Evolutionary conservation across 2,113 vertebrate species (phyloP), one percentile per base, ranked within the genome.

Genomic region (Aldabrachelys gigantea): DNA sequence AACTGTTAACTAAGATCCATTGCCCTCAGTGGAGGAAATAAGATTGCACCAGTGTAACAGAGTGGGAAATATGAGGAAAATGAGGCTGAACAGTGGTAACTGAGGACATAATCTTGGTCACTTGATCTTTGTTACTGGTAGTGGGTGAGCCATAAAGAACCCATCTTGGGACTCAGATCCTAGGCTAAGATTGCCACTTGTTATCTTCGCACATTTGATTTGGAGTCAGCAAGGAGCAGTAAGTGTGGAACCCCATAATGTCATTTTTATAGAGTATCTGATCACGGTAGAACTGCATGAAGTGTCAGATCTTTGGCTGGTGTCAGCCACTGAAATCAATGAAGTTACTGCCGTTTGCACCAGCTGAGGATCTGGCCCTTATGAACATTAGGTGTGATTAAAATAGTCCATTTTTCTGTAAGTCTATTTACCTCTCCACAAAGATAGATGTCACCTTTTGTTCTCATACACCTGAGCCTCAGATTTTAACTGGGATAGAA

Each of bases 401-500:
- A 47, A 76, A 76, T 75, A 14, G 10, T 27, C 75, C 14, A 25
- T 12, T 78, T 78, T 47, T 44, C 41, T 44, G 16, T 78, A 47
- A 47, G 75, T 78, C 44, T 78, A 27, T 78, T 78, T 47, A 78
- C 41, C 12, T 47, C 38, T 78, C 13, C 24, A 14, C 41, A 78
- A 87, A 82, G 69, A 81, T 5, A 21, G 22, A 52, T 47, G 75
- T 50, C 38, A 90, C 0, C 22, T 95, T 44, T 50, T 85, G 62
- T 47, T 84, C 80, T 79, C 69, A 75, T 19, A 75, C 1, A 2
- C 96, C 91, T 78, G 89, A 79, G 53, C 56, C 62, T 82, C 88
- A 79, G 11, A 82, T 85, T 82, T 91, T 91, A 93, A 79, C 65
- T 90, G 82, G 78, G 56, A 75, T 94, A 89, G 62, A 69, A 17